Percentiles rank a stretch among this genome's conserved stretches.
Conservation (phyloP, 23 tunicate species). For the Trididemnum nubilum region DNA sequence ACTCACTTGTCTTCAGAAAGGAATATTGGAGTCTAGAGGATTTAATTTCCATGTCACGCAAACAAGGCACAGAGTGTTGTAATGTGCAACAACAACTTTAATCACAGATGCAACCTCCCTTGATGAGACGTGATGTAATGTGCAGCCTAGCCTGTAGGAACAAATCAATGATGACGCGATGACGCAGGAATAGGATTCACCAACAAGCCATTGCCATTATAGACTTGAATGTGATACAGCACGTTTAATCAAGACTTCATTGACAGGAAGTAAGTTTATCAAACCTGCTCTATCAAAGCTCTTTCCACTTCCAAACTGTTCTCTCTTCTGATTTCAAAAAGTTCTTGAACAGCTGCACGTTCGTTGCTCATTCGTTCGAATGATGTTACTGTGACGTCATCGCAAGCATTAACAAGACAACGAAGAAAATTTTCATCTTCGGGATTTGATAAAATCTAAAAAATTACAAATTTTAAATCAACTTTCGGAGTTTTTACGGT, state of each 20-base stretch:
- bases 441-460: background rate
- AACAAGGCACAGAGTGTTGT: background rate
- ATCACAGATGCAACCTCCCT: too few species aligned
- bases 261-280: background rate
- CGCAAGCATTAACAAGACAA: background rate
- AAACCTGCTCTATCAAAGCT: background rate
- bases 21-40: background rate
- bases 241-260: background rate
- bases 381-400: conserved; percentile 15
- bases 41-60: background rate
- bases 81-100: too few species aligned
- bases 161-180: too few species aligned
- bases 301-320: background rate
- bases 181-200: too few species aligned
- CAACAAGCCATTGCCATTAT: background rate
- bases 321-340: background rate
- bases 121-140: too few species aligned
- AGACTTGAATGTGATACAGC: background rate
- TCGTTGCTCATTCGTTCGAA: background rate
- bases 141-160: too few species aligned
- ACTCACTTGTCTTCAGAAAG: too few species aligned
- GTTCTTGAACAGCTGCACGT: background rate
- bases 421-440: background rate
- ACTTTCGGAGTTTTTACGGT: background rate
- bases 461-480: background rate